These are phyloP conservation scores for Rallus limicola DNA, from an alignment of 2,113 vertebrate genomes.

Conservation along the genomic window DNA sequence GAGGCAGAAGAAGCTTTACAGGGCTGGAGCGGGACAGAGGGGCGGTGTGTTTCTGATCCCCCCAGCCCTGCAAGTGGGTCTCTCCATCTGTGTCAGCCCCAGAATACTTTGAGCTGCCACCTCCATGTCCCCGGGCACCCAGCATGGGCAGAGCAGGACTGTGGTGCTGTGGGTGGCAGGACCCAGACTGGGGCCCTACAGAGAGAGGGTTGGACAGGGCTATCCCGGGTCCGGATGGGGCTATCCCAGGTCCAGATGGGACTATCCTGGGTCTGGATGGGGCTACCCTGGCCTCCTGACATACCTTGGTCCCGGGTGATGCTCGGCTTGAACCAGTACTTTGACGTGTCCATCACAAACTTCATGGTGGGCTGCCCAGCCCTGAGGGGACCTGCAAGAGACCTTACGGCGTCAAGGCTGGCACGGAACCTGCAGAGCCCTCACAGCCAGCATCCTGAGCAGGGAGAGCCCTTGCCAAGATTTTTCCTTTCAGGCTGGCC, in stretches of 20 bases:
- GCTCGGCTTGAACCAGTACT: constrained; percentile 91
- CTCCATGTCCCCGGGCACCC: not conserved
- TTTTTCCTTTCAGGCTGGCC: not conserved
- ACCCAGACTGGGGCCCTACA: not conserved
- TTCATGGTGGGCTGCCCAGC: constrained; percentile 88
- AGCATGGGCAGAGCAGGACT: accelerated
- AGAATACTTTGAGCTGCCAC: accelerated
- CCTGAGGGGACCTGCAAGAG: constrained; percentile 59
- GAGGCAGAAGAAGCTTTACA: not conserved
- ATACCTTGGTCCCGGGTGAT: constrained; percentile 86
- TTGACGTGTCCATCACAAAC: constrained; percentile 93
- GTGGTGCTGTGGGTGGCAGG: accelerated
- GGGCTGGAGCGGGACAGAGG: not conserved
- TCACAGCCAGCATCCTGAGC: not conserved
- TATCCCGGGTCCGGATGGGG: too few relatives aligned
- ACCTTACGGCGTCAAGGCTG: not conserved
- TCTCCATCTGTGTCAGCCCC: not conserved
- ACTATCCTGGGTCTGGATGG: too few relatives aligned
- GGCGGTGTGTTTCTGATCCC: not conserved
- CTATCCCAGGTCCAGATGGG: too few relatives aligned
- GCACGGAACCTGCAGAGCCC: not conserved
- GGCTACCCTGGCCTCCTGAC: too few relatives aligned
- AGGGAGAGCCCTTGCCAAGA: not conserved
- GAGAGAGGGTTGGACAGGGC: too few relatives aligned
- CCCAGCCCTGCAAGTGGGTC: not conserved